phyloP scores from a whole-genome alignment of 2,797 vertebrate species.

The Podargus strigoides region DNA sequence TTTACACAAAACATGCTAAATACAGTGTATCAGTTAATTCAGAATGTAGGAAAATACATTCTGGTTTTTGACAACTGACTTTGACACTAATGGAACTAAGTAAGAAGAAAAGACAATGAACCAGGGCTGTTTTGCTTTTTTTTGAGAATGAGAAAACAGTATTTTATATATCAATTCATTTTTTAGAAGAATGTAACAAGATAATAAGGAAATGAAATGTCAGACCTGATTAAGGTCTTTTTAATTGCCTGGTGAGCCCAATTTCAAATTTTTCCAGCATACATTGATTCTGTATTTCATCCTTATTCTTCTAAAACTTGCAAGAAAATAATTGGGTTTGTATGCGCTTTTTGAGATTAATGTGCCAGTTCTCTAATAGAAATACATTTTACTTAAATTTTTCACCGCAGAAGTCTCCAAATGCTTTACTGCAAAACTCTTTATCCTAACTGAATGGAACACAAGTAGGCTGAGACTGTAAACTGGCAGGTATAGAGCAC shows the following conservation, averaged over 20 bases:
- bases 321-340: slow-evolving; percentile 50
- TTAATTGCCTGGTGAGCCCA: slow-evolving; percentile 61
- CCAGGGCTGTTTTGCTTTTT: background rate
- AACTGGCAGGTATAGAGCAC: background rate
- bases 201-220: slow-evolving; percentile 71
- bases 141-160: slow-evolving; percentile 61
- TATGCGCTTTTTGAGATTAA: slow-evolving; percentile 24
- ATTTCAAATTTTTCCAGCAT: slow-evolving; percentile 61
- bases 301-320: slow-evolving; percentile 51
- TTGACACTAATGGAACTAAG: background rate
- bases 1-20: background rate
- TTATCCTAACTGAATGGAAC: background rate
- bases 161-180: slow-evolving; percentile 57
- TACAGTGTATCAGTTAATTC: background rate
- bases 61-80: background rate
- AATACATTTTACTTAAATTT: slow-evolving; percentile 50
- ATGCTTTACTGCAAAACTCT: slow-evolving; percentile 3
- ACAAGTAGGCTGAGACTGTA: background rate
- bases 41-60: background rate
- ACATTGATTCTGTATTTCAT: slow-evolving; percentile 48
- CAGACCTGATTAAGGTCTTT: slow-evolving; percentile 68
- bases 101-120: slow-evolving; percentile 16
- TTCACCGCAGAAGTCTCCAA: background rate
- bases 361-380: slow-evolving; percentile 36
- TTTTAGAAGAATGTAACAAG: slow-evolving; percentile 55